phyloP scores from a whole-genome alignment of 2,888 invertebrate species.

The Cephus pygmeus region DNA sequence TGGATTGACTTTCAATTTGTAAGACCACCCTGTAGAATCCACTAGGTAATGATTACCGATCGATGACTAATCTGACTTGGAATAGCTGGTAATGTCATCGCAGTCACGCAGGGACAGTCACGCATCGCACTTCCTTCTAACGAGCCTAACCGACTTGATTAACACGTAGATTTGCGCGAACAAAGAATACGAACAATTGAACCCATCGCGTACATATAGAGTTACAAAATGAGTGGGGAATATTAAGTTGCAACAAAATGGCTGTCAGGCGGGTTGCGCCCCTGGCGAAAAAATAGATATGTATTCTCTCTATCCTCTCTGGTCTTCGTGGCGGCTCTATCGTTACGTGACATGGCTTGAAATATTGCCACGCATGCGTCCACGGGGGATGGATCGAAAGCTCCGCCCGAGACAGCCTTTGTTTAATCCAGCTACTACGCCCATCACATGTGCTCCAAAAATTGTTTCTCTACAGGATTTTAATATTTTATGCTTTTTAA shows the following conservation, averaged over 20 bases:
- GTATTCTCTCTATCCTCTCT: conserved; percentile 22
- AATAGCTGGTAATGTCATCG: conserved; percentile 22
- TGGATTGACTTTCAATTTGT: conserved; percentile 47
- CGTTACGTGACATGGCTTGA: conserved; percentile 43
- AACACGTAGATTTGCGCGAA: conserved; percentile 22
- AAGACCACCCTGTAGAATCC: background rate
- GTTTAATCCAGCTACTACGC: conserved; percentile 54
- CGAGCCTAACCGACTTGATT: conserved; percentile 36
- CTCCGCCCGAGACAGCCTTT: conserved; percentile 60
- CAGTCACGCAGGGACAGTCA: conserved; percentile 7
- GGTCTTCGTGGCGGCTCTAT: conserved; percentile 10
- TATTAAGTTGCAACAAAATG: conserved; percentile 49
- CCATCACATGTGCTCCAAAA: conserved; percentile 53
- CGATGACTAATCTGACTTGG: conserved; percentile 45
- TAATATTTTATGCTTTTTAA: background rate
- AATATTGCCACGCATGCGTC: conserved; percentile 45
- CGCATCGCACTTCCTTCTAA: conserved; percentile 15
- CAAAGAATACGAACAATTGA: conserved; percentile 43
- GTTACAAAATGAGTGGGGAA: conserved; percentile 35
- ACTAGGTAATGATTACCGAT: conserved; percentile 39
- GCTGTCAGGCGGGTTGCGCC: conserved; percentile 35
- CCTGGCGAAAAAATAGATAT: conserved; percentile 28
- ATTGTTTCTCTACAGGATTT: conserved; percentile 8
- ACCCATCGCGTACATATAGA: conserved; percentile 41
- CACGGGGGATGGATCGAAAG: conserved; percentile 49